phyloP scores from a whole-genome alignment of 2,888 invertebrate genomes.

The Pseudococcus longispinus region DNA sequence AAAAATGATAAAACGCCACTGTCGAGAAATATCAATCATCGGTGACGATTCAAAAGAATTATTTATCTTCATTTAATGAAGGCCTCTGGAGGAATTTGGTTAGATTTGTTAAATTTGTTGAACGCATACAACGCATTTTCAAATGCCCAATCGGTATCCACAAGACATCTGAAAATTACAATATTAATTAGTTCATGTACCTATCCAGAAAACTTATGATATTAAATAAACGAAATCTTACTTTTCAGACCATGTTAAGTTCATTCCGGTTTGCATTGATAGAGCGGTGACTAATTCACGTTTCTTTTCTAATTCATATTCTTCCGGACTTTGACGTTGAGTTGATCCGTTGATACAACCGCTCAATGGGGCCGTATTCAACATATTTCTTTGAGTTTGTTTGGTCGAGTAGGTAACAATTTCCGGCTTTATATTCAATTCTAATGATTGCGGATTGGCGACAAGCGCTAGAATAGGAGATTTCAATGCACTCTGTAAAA shows the following conservation, averaged over 20 bases:
- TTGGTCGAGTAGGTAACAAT: neutral
- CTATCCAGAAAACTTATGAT: neutral
- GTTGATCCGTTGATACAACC: conserved; percentile 49
- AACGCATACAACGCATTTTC: neutral
- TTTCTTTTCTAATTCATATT: too few species aligned
- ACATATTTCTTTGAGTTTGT: too few species aligned
- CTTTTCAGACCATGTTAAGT: conserved; percentile 79
- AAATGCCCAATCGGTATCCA: neutral
- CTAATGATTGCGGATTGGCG: neutral
- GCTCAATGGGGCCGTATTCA: too few species aligned
- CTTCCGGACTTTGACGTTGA: conserved; percentile 58
- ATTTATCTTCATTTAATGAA: neutral
- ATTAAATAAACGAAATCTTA: conserved; percentile 63
- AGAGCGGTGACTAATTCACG: conserved; percentile 77
- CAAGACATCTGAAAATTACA: neutral
- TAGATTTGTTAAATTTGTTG: neutral
- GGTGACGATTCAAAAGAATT: too few species aligned
- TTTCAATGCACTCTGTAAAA: neutral
- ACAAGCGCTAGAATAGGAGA: neutral
- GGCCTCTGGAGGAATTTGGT: neutral
- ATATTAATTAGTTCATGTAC: neutral
- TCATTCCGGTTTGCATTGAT: conserved; percentile 81
- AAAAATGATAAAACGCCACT: too few species aligned
- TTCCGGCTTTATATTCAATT: neutral
- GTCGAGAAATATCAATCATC: too few species aligned